Evolutionary conservation across 1,140 invertebrate species (phyloP).

Genomic region (Drosophila chauvacae): DNA sequence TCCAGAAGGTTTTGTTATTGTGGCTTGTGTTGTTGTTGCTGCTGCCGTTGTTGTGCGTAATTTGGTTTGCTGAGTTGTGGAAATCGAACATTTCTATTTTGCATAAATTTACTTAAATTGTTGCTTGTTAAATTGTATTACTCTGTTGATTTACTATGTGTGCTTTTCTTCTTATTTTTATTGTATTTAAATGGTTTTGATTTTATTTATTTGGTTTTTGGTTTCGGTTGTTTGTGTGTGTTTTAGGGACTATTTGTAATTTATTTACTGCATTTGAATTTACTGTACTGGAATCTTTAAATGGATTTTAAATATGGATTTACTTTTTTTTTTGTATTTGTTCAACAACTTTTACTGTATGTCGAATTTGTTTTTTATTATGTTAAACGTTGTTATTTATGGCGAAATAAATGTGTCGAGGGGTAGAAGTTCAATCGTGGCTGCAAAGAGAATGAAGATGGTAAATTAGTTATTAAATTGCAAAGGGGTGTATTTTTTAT

Average conservation of each 20-base stretch:
- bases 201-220: slow-evolving; percentile 50
- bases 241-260: slow-evolving; percentile 48
- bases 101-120: slow-evolving; percentile 67
- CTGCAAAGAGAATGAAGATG: slow-evolving; percentile 46
- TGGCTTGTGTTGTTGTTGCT: slow-evolving; percentile 21
- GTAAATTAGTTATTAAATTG: slow-evolving; percentile 20
- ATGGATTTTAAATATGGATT: slow-evolving; percentile 56
- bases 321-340: slow-evolving; percentile 21
- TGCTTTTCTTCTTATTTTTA: slow-evolving; percentile 34
- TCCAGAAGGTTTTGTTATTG: slow-evolving; percentile 33
- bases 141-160: slow-evolving; percentile 32
- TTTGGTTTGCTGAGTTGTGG: slow-evolving; percentile 60
- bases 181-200: slow-evolving; percentile 30
- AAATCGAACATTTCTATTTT: slow-evolving; percentile 77
- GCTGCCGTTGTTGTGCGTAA: slow-evolving; percentile 43
- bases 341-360: slow-evolving; percentile 49
- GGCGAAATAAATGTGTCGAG: slow-evolving; percentile 30
- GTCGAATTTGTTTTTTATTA: slow-evolving; percentile 19
- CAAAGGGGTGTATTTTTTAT: background rate
- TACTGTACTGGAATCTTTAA: slow-evolving; percentile 58
- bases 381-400: slow-evolving; percentile 27
- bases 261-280: slow-evolving; percentile 64
- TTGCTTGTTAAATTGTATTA: slow-evolving; percentile 51
- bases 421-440: slow-evolving; percentile 35
- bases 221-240: slow-evolving; percentile 37